phyloP scores from a whole-genome alignment of 2,888 invertebrate species.

The Rhamphomyia laevipes region DNA sequence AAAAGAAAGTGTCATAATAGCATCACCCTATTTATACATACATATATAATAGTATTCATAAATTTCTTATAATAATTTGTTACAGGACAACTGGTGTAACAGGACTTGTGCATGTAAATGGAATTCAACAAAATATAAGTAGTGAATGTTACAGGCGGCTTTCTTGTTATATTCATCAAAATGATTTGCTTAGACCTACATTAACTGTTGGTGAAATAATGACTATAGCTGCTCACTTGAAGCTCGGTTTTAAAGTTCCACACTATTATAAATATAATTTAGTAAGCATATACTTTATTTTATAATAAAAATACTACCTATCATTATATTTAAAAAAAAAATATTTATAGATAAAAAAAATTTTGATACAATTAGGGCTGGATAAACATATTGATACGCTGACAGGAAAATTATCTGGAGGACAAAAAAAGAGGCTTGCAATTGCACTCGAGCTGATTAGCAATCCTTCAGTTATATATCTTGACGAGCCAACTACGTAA shows the following conservation, averaged over 20 bases:
- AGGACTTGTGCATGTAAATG: conserved; percentile 63
- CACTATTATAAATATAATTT: conserved; percentile 56
- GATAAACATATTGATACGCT: conserved; percentile 55
- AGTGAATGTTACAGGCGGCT: conserved; percentile 59
- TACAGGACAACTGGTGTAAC: conserved; percentile 55
- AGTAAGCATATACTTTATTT: conserved; percentile 38
- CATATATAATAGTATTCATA: too few species aligned
- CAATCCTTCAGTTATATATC: conserved; percentile 77
- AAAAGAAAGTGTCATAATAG: too few species aligned
- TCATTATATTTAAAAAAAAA: neutral
- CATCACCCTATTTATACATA: too few species aligned
- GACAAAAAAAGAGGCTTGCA: conserved; percentile 69
- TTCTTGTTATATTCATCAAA: conserved; percentile 78
- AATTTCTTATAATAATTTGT: conserved; percentile 2
- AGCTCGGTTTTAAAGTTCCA: conserved; percentile 58
- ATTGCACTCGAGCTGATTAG: conserved; percentile 75
- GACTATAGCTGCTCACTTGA: conserved; percentile 70
- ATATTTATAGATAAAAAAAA: conserved; percentile 52
- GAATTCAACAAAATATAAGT: conserved; percentile 42
- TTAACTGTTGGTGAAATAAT: conserved; percentile 73
- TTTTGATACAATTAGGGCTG: conserved; percentile 60
- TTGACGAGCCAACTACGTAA: conserved; percentile 79
- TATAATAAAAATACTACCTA: neutral
- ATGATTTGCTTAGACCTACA: conserved; percentile 60
- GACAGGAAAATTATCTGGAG: conserved; percentile 67